Base-by-base conservation (phyloP, 30 jellyfish, hydroid and myxozoan genomes). In the Rhopilema esculentum region DNA sequence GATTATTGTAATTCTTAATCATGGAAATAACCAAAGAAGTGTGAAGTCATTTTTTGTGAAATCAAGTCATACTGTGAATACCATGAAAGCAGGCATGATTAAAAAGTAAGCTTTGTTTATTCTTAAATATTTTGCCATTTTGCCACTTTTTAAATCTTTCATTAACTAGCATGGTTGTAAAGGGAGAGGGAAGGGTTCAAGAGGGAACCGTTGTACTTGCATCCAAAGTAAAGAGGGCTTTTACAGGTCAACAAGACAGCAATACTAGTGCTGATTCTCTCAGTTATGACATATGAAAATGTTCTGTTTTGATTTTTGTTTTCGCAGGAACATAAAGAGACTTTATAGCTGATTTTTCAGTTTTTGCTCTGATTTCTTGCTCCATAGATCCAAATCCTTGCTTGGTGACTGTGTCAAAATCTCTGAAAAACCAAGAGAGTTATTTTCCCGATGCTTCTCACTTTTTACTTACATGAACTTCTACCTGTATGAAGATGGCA, bases 331-430 rank as follows among this genome's bases (percentile, higher is more conserved):
- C n/a, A n/a, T n/a, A n/a, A n/a, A n/a, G n/a, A n/a, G n/a, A n/a
- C n/a, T n/a, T n/a, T n/a, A n/a, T n/a, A n/a, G n/a, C n/a, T n/a
- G n/a, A n/a, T n/a, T n/a, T n/a, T n/a, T n/a, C n/a, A n/a, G n/a
- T n/a, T n/a, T n/a, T n/a, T n/a, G n/a, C n/a, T n/a, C n/a, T n/a
- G n/a, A n/a, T n/a, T n/a, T 83, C 49, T 69, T 50, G 21, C 66
- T 15, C 69, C 51, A 24, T 30, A 93, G 98, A 63, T 95, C 96
- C 16, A 87, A 80, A 51, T 25, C 72, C 16, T 28, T 32, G 26
- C 87, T 88, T 33, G 97, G 97, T 28, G 84, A 82, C 32, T 93
- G 95, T 62, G 93, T 93, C 67, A 87, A 75, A 68, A 51, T 82
- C 4, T 65, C 95, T 0, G 82, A 48, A 8, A 81, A 16, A 29